These are phyloP conservation scores for Luehdorfia chinensis DNA, from an alignment of 1,140 invertebrate species.

Conservation along the genomic window DNA sequence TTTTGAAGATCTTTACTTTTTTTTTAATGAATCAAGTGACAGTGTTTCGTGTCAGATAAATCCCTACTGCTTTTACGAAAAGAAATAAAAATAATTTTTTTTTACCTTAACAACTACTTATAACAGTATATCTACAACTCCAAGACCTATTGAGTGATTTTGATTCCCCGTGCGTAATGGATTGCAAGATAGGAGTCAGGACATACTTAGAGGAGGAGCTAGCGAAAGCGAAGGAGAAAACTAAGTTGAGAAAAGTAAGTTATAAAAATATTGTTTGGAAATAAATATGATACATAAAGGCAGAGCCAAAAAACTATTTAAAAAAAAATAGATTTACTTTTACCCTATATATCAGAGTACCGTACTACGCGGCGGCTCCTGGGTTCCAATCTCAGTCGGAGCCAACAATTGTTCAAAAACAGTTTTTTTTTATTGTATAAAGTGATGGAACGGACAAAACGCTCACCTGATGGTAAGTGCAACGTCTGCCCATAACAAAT, in stretches of 20 bases:
- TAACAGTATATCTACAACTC: constrained; percentile 87
- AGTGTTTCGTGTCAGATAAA: no score
- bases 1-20: no score
- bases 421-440: no score
- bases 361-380: not conserved
- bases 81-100: constrained; percentile 9
- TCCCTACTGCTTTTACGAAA: no score
- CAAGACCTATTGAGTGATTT: constrained; percentile 96
- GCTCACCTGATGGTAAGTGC: no score
- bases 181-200: constrained; percentile 96
- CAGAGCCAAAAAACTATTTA: not conserved
- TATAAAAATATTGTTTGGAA: no score
- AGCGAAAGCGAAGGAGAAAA: constrained; percentile 95
- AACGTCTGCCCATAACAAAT: no score
- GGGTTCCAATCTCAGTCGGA: no score
- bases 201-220: constrained; percentile 97
- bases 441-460: no score
- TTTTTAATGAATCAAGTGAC: no score
- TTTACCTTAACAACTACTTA: constrained; percentile 45
- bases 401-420: no score
- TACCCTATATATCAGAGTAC: not conserved
- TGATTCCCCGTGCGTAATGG: constrained; percentile 95
- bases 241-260: constrained; percentile 90
- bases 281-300: not conserved
- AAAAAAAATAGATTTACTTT: not conserved